A percentile compares a stretch with the other conserved stretches of the same genome.
Evolutionary conservation across 2,113 vertebrate species (phyloP).

Genomic region (Paradoxurus hermaphroditus): DNA sequence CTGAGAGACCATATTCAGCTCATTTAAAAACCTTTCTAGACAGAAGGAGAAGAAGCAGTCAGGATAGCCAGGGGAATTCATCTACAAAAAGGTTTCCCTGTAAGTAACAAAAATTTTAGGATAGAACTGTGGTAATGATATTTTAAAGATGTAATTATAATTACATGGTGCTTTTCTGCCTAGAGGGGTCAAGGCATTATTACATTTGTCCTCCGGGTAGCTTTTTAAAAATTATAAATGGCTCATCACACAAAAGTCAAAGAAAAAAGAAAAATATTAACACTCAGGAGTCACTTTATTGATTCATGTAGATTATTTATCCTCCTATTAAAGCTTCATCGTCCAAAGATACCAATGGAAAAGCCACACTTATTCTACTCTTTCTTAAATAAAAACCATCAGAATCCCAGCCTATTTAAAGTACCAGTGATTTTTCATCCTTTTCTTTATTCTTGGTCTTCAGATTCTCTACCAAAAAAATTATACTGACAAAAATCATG

Average conservation of each 20-base stretch:
- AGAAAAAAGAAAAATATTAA: slow-evolving; percentile 62
- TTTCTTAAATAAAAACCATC: slow-evolving; percentile 68
- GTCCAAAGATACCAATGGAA: slow-evolving; percentile 20
- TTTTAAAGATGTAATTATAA: slow-evolving; percentile 69
- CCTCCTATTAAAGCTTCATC: slow-evolving; percentile 45
- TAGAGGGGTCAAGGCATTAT: slow-evolving; percentile 65
- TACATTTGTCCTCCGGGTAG: slow-evolving; percentile 64
- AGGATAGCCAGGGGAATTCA: background rate
- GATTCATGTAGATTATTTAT: slow-evolving; percentile 66
- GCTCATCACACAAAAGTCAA: slow-evolving; percentile 58
- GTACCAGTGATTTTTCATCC: background rate
- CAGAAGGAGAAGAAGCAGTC: background rate
- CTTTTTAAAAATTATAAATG: slow-evolving; percentile 68
- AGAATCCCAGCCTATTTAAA: slow-evolving; percentile 41
- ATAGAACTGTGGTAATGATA: slow-evolving; percentile 54
- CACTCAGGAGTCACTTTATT: slow-evolving; percentile 38
- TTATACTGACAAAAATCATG: background rate
- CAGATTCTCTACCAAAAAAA: background rate
- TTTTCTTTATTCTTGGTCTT: slow-evolving; percentile 30
- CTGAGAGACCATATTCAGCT: slow-evolving; percentile 30
- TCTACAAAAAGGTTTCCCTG: slow-evolving; percentile 45
- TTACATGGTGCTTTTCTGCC: slow-evolving; percentile 67
- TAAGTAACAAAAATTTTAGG: slow-evolving; percentile 66
- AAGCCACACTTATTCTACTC: slow-evolving; percentile 53
- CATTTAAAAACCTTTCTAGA: slow-evolving; percentile 43